Evolutionary conservation across 2,113 vertebrate species (phyloP).

Genomic region (Alces alces): DNA sequence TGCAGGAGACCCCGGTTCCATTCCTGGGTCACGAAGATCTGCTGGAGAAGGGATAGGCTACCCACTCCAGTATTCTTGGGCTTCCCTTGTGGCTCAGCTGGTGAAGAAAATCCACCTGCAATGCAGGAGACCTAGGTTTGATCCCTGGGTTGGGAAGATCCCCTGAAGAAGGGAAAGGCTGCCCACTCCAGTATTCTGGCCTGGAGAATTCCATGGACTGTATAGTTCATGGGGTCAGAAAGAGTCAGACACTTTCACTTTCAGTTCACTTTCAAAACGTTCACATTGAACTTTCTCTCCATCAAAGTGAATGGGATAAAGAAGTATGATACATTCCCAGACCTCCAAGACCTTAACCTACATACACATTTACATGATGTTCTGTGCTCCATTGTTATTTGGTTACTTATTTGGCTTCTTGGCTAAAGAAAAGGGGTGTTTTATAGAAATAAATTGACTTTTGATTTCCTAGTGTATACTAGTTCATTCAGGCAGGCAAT

Average conservation of each 20-base stretch:
- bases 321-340: neutral
- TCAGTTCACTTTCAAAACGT: neutral
- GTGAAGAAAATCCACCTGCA: neutral
- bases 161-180: neutral
- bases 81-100: neutral
- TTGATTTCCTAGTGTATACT: neutral
- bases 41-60: neutral
- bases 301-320: neutral
- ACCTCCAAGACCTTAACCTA: neutral
- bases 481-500: neutral
- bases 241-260: neutral
- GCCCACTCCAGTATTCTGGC: neutral
- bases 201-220: neutral
- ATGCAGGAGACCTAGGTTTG: accelerated
- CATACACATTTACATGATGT: neutral
- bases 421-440: neutral
- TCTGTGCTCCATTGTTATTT: neutral
- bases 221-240: neutral
- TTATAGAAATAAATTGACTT: neutral
- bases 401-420: neutral
- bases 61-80: neutral
- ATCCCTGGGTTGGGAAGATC: neutral
- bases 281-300: neutral
- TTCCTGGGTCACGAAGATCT: neutral
- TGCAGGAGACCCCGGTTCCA: neutral